Evolutionary conservation across 2,888 invertebrate genomes (phyloP).

Genomic region (Therioaphis trifolii): DNA sequence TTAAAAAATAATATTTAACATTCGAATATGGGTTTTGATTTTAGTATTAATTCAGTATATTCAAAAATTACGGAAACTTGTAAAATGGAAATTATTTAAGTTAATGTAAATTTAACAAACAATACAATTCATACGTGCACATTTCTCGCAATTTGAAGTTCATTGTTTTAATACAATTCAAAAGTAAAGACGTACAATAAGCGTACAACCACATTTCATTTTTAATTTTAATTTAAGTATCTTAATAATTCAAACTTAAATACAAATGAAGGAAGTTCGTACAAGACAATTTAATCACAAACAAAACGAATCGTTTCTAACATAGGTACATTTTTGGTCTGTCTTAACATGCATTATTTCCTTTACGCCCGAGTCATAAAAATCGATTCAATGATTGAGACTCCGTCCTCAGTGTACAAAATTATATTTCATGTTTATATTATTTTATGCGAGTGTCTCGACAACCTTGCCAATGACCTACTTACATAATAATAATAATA

Average conservation of each 20-base stretch:
- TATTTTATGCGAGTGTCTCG: no score
- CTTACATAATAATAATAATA: no score
- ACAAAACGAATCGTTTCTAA: conserved; percentile 20
- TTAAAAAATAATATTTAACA: no score
- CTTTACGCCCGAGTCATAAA: neutral
- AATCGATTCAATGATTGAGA: neutral
- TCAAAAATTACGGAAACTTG: neutral
- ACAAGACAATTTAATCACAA: neutral
- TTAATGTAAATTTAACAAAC: neutral
- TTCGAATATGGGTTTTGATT: no score
- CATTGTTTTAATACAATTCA: neutral
- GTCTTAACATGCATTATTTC: neutral
- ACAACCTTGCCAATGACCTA: no score
- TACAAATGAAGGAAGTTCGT: conserved; percentile 6
- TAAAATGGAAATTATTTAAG: neutral
- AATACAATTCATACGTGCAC: neutral
- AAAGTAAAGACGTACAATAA: neutral
- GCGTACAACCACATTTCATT: neutral
- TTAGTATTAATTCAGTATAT: neutral
- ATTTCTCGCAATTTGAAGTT: neutral
- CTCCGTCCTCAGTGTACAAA: no score
- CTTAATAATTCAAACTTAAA: conserved; percentile 12
- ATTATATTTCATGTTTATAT: no score
- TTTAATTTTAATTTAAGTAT: conserved; percentile 10
- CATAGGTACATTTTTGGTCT: conserved; percentile 15